A percentile compares a stretch with the other conserved stretches of the same genome.
Conservation (phyloP, 2,888 invertebrate species). For the Mesorhabditis spiculigera region DNA sequence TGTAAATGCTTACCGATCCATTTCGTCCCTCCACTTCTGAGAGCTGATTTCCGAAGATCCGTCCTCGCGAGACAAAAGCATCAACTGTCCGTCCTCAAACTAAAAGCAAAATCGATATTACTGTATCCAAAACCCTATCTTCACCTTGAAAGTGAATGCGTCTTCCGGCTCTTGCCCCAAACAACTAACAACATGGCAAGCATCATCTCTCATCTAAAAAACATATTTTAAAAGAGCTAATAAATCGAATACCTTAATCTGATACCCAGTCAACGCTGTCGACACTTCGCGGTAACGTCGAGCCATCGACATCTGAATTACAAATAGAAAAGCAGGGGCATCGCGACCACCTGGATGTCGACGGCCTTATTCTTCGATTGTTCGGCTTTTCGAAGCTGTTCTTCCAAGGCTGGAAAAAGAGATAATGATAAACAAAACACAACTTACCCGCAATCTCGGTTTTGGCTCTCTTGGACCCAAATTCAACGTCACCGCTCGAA, state of each 20-base stretch:
- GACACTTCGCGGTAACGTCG: constrained; percentile 20
- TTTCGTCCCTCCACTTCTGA: constrained; percentile 2
- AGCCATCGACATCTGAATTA: neutral
- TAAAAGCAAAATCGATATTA: neutral
- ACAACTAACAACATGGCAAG: neutral
- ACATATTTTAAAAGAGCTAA: neutral
- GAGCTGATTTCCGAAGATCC: constrained; percentile 3
- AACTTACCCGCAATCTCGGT: neutral
- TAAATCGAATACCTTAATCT: constrained; percentile 22
- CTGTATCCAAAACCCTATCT: neutral
- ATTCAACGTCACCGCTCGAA: constrained; percentile 4
- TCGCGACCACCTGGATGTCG: neutral
- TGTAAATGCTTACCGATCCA: neutral
- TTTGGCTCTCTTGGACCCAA: neutral
- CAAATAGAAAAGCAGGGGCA: neutral
- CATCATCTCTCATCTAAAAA: neutral
- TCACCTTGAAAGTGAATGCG: neutral
- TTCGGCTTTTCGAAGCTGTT: neutral
- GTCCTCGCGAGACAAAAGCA: neutral
- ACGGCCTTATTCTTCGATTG: constrained; percentile 2
- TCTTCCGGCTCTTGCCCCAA: neutral
- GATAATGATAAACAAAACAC: neutral
- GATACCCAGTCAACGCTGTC: constrained; percentile 30
- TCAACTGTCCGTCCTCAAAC: neutral
- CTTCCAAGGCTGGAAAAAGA: neutral